These are phyloP conservation scores for Urosaurus nigricauda DNA, from an alignment of 2,797 vertebrate genomes.

Conservation along the genomic window DNA sequence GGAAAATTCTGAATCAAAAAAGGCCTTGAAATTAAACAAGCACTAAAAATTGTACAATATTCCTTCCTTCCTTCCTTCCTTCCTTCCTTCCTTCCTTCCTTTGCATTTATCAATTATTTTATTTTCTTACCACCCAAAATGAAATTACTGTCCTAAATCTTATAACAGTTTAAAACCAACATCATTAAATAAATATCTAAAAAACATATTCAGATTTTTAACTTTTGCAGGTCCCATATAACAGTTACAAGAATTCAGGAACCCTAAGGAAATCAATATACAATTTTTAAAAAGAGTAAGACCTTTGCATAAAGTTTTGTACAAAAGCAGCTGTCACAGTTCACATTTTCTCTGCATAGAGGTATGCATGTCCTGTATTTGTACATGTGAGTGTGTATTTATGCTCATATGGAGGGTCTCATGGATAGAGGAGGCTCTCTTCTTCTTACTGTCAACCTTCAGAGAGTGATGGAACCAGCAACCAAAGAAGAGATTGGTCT, in stretches of 20 bases:
- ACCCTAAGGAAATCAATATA: neutral
- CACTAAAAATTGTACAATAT: neutral
- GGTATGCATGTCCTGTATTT: neutral
- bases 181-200: neutral
- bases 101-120: neutral
- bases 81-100: too few species aligned
- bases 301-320: neutral
- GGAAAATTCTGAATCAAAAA: conserved; percentile 62
- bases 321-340: neutral
- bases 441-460: neutral
- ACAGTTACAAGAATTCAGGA: neutral
- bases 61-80: too few species aligned
- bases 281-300: neutral
- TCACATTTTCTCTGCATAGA: neutral
- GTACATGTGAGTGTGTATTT: neutral
- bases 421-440: too few species aligned
- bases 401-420: neutral
- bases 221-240: neutral
- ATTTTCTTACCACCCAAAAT: conserved; percentile 3
- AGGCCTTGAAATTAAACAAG: neutral
- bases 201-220: neutral
- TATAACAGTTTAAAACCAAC: neutral
- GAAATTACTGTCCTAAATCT: neutral
- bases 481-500: neutral
- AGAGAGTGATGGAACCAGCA: neutral